Base-by-base conservation (phyloP, 1,140 invertebrate genomes). In the Diprion similis region DNA sequence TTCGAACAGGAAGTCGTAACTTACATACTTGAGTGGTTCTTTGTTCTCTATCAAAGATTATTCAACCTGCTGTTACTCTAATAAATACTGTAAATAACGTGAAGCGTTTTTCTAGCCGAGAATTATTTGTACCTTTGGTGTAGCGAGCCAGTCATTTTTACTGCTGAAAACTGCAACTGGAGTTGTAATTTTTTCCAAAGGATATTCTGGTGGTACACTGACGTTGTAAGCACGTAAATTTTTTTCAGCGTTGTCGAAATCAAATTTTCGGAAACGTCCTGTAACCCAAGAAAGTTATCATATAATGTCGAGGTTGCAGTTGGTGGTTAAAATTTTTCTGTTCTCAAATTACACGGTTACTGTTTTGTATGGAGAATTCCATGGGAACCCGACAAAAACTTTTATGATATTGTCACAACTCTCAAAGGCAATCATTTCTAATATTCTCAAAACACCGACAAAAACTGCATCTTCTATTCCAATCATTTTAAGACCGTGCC, bases 101-200 rank as follows among this genome's bases (percentile, higher is more conserved):
- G 6, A 37, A 37, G 2, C 1, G 24, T 6, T 59, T 59, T 15
- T 24, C 8, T 68, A 18, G 0, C 8, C 19, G 10, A 45, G 4
- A 7, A 66, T 8, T 15, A 69, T 6, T 18, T 24, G 74, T 82
- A 89, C 91, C 51, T 82, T 81, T 1, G 90, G 86, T 66, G 87
- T 81, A 3, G 90, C 87, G 8, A 92, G 78, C 89, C 90, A 90
- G 78, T 95, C 94, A 24, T 91, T 89, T 9, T 89, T 83, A 45
- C 91, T 91, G 76, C 90, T 93, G 76, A 92, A 92, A 1, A 95
- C 76, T 0, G 90, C 90, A 1, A 92, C 88, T 15, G 92, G 94
- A 15, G 90, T 85, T 10, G 79, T 87, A 8, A 94, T 89, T 68
- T 89, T 90, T 48, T 87, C 81, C 1, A 93, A 76, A 18, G 87